These are phyloP conservation scores for Passer domesticus DNA, from an alignment of 2,113 vertebrate species.

Conservation along the genomic window DNA sequence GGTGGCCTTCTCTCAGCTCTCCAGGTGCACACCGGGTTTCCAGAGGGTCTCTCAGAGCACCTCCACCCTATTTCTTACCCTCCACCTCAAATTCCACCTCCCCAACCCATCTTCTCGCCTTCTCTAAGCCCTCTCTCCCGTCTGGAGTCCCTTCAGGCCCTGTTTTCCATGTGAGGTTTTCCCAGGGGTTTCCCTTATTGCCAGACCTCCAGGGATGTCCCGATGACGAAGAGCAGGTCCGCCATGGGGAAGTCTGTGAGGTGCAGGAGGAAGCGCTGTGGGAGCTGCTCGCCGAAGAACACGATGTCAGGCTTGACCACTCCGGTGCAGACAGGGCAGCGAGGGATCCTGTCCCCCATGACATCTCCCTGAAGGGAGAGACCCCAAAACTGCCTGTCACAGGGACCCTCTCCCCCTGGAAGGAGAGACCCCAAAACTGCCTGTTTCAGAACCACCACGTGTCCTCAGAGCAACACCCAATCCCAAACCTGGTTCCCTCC, in stretches of 20 bases:
- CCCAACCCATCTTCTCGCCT: neutral
- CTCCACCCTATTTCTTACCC: neutral
- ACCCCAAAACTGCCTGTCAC: neutral
- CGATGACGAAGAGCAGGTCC: slow-evolving; percentile 90
- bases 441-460: fast-evolving
- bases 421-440: neutral
- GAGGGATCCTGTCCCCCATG: slow-evolving; percentile 73
- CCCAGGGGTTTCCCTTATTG: neutral
- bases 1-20: neutral
- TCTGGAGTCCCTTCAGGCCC: neutral
- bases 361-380: neutral
- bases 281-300: slow-evolving; percentile 93
- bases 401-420: neutral
- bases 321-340: slow-evolving; percentile 82
- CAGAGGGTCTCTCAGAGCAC: neutral
- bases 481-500: neutral
- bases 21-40: neutral
- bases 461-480: fast-evolving
- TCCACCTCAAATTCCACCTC: neutral
- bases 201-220: slow-evolving; percentile 91
- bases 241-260: slow-evolving; percentile 87
- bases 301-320: slow-evolving; percentile 90
- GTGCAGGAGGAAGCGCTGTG: slow-evolving; percentile 84
- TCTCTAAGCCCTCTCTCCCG: neutral
- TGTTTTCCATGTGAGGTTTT: neutral